phyloP scores from a whole-genome alignment of 92 coral and sea anemone species.

The Porites rus region DNA sequence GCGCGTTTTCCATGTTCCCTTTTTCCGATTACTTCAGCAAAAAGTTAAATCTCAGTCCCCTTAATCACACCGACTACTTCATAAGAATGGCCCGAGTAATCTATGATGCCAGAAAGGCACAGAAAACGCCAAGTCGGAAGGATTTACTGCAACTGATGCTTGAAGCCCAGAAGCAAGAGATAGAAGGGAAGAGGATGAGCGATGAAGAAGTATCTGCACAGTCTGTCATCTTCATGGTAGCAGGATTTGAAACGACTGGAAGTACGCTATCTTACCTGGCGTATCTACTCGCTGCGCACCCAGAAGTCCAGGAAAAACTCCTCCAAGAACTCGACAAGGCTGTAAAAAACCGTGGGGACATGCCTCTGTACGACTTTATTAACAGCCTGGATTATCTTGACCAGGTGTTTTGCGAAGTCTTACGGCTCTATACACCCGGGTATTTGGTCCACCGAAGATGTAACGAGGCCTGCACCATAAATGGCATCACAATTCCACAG shows the following conservation, averaged over 20 bases:
- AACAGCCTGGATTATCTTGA: conserved; percentile 78
- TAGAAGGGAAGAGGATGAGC: conserved; percentile 43
- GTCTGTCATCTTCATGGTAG: conserved; percentile 70
- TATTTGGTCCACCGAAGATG: conserved; percentile 73
- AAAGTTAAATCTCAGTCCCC: conserved; percentile 19
- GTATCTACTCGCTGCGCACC: conserved; percentile 69
- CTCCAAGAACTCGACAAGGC: conserved; percentile 65
- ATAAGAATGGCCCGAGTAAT: conserved; percentile 58
- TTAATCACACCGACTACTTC: conserved; percentile 56
- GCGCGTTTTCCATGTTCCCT: conserved; percentile 63
- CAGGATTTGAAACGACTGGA: conserved; percentile 82
- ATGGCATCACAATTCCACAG: conserved; percentile 72
- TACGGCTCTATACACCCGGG: conserved; percentile 74
- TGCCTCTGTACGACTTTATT: conserved; percentile 61
- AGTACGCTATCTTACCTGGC: conserved; percentile 65
- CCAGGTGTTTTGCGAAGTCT: conserved; percentile 73
- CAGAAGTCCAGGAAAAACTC: conserved; percentile 74
- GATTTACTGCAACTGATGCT: conserved; percentile 80
- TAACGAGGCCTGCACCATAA: conserved; percentile 67
- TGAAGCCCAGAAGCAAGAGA: conserved; percentile 61
- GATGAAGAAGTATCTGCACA: conserved; percentile 83
- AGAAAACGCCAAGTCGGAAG: conserved; percentile 52
- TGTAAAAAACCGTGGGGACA: conserved; percentile 21
- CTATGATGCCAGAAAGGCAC: conserved; percentile 54
- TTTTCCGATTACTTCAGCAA: conserved; percentile 56